These are phyloP conservation scores for Phoebastria nigripes DNA, from an alignment of 2,797 vertebrate genomes.

Conservation along the genomic window DNA sequence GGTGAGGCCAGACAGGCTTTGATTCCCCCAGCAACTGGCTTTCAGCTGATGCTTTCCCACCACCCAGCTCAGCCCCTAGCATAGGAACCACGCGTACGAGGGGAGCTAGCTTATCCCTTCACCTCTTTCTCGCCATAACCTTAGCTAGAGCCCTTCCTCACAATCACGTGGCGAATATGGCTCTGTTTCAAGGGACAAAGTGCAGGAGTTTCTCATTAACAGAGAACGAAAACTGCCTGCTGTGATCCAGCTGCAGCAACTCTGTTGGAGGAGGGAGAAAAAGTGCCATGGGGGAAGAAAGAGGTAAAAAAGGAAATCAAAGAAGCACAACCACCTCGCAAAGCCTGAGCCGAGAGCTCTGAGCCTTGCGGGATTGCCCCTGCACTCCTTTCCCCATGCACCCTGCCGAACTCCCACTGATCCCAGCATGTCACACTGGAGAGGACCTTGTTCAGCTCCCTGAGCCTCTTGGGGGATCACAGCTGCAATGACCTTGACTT, in stretches of 20 bases:
- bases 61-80: neutral
- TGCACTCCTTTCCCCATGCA: neutral
- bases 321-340: neutral
- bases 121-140: neutral
- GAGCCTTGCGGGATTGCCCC: neutral
- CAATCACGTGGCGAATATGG: constrained; percentile 17
- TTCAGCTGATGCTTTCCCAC: neutral
- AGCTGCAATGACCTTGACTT: neutral
- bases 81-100: neutral
- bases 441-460: neutral
- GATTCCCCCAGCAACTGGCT: neutral
- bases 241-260: constrained; percentile 40
- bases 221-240: constrained; percentile 39
- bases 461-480: neutral
- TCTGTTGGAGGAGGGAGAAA: neutral
- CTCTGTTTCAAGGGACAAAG: constrained; percentile 71
- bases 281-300: neutral
- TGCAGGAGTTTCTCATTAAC: constrained; percentile 80
- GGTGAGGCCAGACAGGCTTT: neutral
- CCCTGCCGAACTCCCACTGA: neutral
- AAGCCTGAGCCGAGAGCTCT: neutral
- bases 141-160: neutral
- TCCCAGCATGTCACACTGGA: rapidly evolving
- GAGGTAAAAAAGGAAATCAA: neutral
- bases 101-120: neutral